phyloP scores from a whole-genome alignment of 1,140 invertebrate species.

The Araneus ventricosus region DNA sequence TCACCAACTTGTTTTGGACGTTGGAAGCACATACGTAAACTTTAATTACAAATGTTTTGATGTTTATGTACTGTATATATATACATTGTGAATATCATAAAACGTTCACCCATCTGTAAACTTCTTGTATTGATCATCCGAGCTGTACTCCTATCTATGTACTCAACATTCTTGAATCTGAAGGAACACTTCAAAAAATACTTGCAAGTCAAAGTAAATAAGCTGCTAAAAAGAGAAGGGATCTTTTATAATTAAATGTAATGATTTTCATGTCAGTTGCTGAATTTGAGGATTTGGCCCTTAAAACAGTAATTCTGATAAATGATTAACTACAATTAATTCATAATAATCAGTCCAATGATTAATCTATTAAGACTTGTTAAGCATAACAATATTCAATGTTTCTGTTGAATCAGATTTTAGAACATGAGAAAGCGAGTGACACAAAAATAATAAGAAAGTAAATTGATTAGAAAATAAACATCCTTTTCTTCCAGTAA shows the following conservation, averaged over 20 bases:
- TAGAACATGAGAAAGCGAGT: too few species aligned
- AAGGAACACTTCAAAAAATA: background rate
- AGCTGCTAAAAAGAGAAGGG: background rate
- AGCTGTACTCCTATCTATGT: background rate
- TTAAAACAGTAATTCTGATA: too few species aligned
- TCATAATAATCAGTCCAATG: too few species aligned
- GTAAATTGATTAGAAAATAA: too few species aligned
- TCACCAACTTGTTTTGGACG: background rate
- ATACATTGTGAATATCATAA: background rate
- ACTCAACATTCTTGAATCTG: background rate
- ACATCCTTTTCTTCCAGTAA: too few species aligned
- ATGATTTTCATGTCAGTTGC: background rate
- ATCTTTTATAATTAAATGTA: background rate
- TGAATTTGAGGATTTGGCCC: too few species aligned
- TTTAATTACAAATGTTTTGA: background rate
- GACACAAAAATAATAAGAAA: too few species aligned
- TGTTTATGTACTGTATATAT: slow-evolving; percentile 23
- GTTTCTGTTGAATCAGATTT: too few species aligned
- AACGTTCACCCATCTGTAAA: background rate
- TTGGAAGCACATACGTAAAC: background rate
- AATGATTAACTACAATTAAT: too few species aligned
- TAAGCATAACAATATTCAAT: too few species aligned
- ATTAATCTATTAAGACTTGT: too few species aligned
- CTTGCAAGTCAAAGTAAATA: background rate
- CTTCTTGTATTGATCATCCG: background rate